A percentile compares a stretch with the other conserved stretches of the same genome.
Conservation (phyloP, 2,113 vertebrate genomes). For the Ceratotherium simum region DNA sequence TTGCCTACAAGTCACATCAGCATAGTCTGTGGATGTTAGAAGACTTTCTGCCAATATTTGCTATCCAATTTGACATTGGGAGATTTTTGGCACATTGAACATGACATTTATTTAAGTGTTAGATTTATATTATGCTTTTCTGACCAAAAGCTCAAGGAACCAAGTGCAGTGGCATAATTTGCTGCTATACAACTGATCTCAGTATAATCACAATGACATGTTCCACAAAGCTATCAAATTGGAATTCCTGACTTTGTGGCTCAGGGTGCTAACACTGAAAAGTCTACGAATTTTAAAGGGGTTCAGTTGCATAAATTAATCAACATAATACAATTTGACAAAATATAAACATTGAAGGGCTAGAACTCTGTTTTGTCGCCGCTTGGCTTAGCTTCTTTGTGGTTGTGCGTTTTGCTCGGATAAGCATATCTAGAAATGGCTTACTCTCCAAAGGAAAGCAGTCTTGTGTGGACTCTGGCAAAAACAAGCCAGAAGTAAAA, state of each 20-base stretch:
- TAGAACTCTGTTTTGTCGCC: neutral
- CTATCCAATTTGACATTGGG: neutral
- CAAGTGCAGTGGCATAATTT: neutral
- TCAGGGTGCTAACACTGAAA: neutral
- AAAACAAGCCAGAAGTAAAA: slow-evolving; percentile 62
- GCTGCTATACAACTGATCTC: neutral
- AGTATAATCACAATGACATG: neutral
- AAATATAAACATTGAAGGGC: neutral
- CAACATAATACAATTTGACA: neutral
- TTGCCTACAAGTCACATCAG: neutral
- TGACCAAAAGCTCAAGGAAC: slow-evolving; percentile 15
- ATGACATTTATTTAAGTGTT: slow-evolving; percentile 13
- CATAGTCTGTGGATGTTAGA: neutral
- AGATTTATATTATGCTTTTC: neutral
- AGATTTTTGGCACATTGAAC: neutral
- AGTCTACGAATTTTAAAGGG: neutral
- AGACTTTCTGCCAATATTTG: neutral
- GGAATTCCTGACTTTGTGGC: neutral
- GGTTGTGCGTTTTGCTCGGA: slow-evolving; percentile 17
- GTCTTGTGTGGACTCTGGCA: neutral
- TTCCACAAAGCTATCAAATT: neutral
- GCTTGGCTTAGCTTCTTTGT: neutral
- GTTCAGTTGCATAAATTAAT: neutral
- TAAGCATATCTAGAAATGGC: neutral
- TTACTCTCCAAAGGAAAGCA: slow-evolving; percentile 50